A percentile compares a stretch with the other conserved stretches of the same genome.
Evolutionary conservation across 2,888 invertebrate species (phyloP).

Genomic region (Cheilosia variabilis): DNA sequence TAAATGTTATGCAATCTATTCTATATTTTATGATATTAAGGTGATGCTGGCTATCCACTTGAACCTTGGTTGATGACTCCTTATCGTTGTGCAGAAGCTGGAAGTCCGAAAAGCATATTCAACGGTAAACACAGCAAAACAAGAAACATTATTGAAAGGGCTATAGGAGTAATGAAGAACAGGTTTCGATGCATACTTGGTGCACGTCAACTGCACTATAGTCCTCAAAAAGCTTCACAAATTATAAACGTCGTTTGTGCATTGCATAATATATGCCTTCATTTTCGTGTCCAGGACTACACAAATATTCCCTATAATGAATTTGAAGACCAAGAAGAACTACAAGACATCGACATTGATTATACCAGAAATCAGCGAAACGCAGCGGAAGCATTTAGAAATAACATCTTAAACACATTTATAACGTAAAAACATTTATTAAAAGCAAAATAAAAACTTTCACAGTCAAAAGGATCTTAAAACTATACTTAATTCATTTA

Average conservation of each 20-base stretch:
- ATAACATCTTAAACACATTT: background rate
- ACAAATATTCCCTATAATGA: too few relatives aligned
- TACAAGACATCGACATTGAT: too few relatives aligned
- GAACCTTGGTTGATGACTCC: slow-evolving; percentile 1
- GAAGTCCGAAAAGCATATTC: slow-evolving; percentile 6
- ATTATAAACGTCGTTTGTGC: too few relatives aligned
- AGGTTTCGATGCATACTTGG: slow-evolving; percentile 2
- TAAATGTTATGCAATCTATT: slow-evolving; percentile 12
- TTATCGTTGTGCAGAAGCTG: slow-evolving; percentile 6
- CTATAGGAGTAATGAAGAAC: background rate
- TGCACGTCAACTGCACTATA: slow-evolving; percentile 6
- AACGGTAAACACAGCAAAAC: slow-evolving; percentile 1
- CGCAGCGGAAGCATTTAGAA: too few relatives aligned
- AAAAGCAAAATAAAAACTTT: background rate
- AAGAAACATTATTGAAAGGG: background rate
- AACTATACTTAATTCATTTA: too few relatives aligned
- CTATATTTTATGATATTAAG: too few relatives aligned
- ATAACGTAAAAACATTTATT: background rate
- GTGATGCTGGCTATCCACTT: slow-evolving; percentile 4
- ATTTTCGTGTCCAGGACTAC: too few relatives aligned
- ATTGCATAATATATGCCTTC: too few relatives aligned
- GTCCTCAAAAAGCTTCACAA: too few relatives aligned
- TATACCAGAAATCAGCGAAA: too few relatives aligned
- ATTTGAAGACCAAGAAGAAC: too few relatives aligned
- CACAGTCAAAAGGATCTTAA: too few relatives aligned